These are phyloP conservation scores for Sphecodes monilicornis DNA, from an alignment of 2,888 invertebrate genomes.

Conservation along the genomic window DNA sequence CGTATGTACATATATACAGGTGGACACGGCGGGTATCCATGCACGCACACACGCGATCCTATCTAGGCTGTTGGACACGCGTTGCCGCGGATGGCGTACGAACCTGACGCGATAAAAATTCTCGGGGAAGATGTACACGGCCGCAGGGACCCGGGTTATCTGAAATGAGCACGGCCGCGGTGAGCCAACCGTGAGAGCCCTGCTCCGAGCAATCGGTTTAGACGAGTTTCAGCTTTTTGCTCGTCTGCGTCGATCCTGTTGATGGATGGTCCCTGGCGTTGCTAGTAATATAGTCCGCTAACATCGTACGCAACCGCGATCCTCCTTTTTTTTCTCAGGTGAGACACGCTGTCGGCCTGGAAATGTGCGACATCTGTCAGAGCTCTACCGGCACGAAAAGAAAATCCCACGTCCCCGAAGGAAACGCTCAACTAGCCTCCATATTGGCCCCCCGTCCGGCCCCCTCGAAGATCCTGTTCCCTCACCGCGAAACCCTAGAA, in stretches of 20 bases:
- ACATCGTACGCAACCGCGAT: constrained; percentile 20
- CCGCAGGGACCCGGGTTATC: constrained; percentile 55
- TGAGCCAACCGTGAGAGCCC: constrained; percentile 62
- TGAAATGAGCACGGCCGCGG: constrained; percentile 54
- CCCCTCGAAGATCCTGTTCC: not conserved
- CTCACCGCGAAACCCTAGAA: constrained; percentile 4
- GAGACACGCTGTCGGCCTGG: not conserved
- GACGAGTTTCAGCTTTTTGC: constrained; percentile 72
- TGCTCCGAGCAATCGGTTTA: constrained; percentile 66
- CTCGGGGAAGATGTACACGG: constrained; percentile 30
- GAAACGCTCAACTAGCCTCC: constrained; percentile 15
- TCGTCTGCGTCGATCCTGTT: constrained; percentile 67
- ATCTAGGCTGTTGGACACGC: constrained; percentile 36
- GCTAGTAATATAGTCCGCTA: constrained; percentile 44
- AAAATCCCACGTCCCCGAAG: constrained; percentile 23
- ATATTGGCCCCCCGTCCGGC: too few species aligned
- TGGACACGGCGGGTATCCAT: constrained; percentile 2
- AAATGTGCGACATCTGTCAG: constrained; percentile 14
- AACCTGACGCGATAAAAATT: constrained; percentile 44
- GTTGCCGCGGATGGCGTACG: constrained; percentile 21
- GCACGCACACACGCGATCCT: constrained; percentile 38
- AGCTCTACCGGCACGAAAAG: not conserved
- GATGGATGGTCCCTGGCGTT: constrained; percentile 64
- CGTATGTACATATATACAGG: not conserved
- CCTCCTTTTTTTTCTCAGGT: constrained; percentile 12